Evolutionary conservation across 2,797 vertebrate species (phyloP).

Genomic region (Oreochromis mossambicus): DNA sequence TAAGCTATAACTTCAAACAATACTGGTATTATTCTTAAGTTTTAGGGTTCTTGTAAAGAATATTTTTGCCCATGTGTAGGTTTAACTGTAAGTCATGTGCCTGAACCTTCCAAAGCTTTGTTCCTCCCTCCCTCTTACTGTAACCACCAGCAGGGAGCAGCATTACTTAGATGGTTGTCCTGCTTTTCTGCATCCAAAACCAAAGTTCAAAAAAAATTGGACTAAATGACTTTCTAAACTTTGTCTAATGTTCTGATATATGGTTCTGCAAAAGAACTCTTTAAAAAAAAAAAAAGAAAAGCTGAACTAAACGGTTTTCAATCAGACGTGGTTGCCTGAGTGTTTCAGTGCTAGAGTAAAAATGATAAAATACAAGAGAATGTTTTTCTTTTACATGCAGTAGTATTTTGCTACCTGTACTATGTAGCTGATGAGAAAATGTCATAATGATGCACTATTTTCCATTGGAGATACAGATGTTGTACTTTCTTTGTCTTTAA

Average conservation of each 20-base stretch:
- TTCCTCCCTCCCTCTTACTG: not conserved
- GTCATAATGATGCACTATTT: conserved; percentile 59
- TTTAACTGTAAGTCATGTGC: conserved; percentile 21
- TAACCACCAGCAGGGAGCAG: conserved; percentile 15
- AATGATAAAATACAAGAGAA: not conserved
- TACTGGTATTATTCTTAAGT: conserved; percentile 27
- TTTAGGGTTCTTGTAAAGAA: not conserved
- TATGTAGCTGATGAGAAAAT: conserved; percentile 28
- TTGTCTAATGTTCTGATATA: not conserved
- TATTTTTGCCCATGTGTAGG: not conserved
- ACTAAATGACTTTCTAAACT: not conserved
- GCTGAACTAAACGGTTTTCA: not conserved
- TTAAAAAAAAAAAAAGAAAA: not conserved
- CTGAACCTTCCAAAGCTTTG: conserved; percentile 15
- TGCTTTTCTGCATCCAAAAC: conserved; percentile 22
- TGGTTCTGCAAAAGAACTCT: conserved; percentile 1
- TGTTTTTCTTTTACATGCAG: not conserved
- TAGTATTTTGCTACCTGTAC: conserved; percentile 20
- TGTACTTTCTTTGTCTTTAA: not conserved
- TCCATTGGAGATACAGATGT: conserved; percentile 20
- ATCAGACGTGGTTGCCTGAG: not conserved
- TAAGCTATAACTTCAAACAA: conserved; percentile 34
- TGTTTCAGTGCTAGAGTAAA: conserved; percentile 13
- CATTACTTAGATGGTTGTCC: not conserved
- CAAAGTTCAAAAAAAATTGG: not conserved